phyloP scores from a whole-genome alignment of 2,113 vertebrate genomes.

The Diadophis punctatus region DNA sequence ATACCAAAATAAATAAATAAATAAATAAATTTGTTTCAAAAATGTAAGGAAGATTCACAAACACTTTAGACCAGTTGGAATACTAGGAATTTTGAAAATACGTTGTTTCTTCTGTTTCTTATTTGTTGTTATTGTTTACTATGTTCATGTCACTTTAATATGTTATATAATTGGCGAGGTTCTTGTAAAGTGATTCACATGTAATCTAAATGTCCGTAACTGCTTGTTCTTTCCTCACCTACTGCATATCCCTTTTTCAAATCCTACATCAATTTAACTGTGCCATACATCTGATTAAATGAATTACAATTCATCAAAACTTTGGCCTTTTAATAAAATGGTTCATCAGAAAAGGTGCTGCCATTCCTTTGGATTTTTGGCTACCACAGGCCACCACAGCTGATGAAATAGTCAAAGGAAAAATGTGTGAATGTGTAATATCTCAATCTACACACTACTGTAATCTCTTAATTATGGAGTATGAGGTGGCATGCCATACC shows the following conservation, averaged over 20 bases:
- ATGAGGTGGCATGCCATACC: neutral
- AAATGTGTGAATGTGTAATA: neutral
- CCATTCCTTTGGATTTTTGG: neutral
- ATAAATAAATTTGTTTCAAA: neutral
- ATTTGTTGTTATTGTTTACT: neutral
- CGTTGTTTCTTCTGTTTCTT: neutral
- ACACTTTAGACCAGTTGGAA: neutral
- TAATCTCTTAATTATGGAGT: neutral
- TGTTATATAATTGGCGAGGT: neutral
- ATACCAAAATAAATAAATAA: too few species aligned
- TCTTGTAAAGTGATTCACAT: neutral
- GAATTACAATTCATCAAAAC: neutral
- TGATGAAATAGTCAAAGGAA: neutral
- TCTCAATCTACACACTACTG: neutral
- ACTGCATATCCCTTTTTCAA: neutral
- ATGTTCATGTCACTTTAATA: neutral
- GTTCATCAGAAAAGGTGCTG: neutral
- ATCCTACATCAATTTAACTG: neutral
- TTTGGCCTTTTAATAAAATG: neutral
- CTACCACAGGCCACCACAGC: neutral
- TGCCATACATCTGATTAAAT: neutral
- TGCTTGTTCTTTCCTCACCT: neutral
- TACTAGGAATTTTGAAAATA: neutral
- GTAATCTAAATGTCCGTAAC: neutral
- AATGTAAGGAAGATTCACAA: neutral